Evolutionary conservation across 1,140 invertebrate species (phyloP).

Genomic region (Eulimnadia texana): DNA sequence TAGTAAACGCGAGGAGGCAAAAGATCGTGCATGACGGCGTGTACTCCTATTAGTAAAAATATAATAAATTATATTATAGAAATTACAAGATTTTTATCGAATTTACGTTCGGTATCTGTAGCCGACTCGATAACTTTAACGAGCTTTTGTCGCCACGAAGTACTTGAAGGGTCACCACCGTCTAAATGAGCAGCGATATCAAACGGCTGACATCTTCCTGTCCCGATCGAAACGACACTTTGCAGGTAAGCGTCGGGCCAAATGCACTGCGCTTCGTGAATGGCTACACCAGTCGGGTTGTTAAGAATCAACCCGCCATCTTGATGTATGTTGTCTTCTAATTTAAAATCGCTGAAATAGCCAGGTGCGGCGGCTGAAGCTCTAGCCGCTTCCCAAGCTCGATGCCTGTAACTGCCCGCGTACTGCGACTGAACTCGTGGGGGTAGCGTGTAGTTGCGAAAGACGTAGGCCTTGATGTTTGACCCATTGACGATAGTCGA

Average conservation of each 20-base stretch:
- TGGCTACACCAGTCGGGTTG: slow-evolving; percentile 76
- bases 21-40: slow-evolving; percentile 65
- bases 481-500: slow-evolving; percentile 68
- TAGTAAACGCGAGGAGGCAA: slow-evolving; percentile 64
- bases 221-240: slow-evolving; percentile 78
- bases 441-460: slow-evolving; percentile 75
- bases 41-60: slow-evolving; percentile 45
- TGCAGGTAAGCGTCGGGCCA: slow-evolving; percentile 68
- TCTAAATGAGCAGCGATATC: slow-evolving; percentile 19
- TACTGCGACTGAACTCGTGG: slow-evolving; percentile 59
- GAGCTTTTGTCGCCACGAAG: slow-evolving; percentile 62
- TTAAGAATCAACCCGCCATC: slow-evolving; percentile 77
- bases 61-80: neutral
- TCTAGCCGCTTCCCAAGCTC: slow-evolving; percentile 74
- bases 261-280: slow-evolving; percentile 71
- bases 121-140: slow-evolving; percentile 74
- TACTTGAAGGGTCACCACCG: slow-evolving; percentile 23
- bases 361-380: slow-evolving; percentile 85
- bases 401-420: slow-evolving; percentile 52
- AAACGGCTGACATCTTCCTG: slow-evolving; percentile 42
- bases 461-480: slow-evolving; percentile 68
- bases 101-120: slow-evolving; percentile 69
- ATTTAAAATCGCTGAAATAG: slow-evolving; percentile 74
- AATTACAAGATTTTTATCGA: neutral
- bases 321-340: slow-evolving; percentile 63